Evolutionary conservation across 2,888 invertebrate species (phyloP), one percentile per base, ranked within the genome.

Genomic region (Trichogramma evanescens): DNA sequence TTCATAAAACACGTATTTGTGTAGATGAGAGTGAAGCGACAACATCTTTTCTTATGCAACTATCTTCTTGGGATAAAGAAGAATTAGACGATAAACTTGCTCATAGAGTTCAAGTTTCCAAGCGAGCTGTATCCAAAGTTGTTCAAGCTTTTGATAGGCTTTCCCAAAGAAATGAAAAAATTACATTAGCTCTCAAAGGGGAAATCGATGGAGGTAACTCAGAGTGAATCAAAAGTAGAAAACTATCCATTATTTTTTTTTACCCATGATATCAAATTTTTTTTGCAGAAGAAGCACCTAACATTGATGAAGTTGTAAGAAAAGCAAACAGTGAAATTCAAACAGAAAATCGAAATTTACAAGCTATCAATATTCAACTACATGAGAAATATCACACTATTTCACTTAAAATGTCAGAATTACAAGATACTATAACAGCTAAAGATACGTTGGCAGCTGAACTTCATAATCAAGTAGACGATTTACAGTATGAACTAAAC

Each of bases 51-150:
- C 83, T 98, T 50, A 91, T 95, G 80, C 93, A 96, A 74, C 78
- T 98, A 48, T 95, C 96, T 1, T 95, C 95, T 0, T 97, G 97
- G 96, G 97, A 98, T 76, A 95, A 95, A 73, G 94, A 95, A 72
- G 97, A 98, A 75, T 80, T 98, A 58, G 97, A 98, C 72, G 95
- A 96, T 67, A 95, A 95, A 78, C 82, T 98, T 45, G 93, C 95
- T 0, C 95, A 96, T 80, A 82, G 97, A 41, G 97, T 97, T 5
- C 95, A 94, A 81, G 96, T 97, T 26, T 96, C 96, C 7, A 95
- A 95, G 74, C 82, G 97, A 63, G 97, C 96, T 6, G 95, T 98
- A 38, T 95, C 95, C 3, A 97, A 97, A 81, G 91, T 98, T 41
- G 87, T 98, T 56, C 95, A 96, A 79, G 95, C 95, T 0, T 97